Base-by-base conservation (phyloP, 1,140 invertebrate species). In the Copidosoma floridanum region DNA sequence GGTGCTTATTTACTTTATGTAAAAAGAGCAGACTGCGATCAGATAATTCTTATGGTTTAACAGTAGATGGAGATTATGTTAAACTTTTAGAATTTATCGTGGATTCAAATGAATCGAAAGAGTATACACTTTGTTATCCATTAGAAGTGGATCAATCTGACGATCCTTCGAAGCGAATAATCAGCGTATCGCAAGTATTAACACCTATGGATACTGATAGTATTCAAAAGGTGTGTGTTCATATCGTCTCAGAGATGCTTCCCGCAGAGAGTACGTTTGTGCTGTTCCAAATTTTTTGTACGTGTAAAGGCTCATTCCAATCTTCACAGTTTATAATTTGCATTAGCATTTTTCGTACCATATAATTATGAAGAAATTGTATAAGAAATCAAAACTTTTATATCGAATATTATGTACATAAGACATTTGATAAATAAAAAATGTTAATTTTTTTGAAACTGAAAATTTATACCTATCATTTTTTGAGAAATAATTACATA, bases 1-100 rank as follows among this genome's bases (percentile, higher is more conserved):
- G 21, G 48, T 35, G 47, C 54, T 23, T 46, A 26, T 61, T 59
- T 66, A 38, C 51, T 48, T 55, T 43, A 1, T 53, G 35, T 24
- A 32, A 44, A 18, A 60, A 53, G 54, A 46, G 24, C 27, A 60
- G 51, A 29, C 41, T 44, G n/a, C 48, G 61, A 12, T 63, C 61
- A 44, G 55, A 66, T 51, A 66, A 35, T 40, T 63, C 61, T 12
- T 63, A 43, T 47, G 65, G 57, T n/a, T 35, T 57, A 46, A 32
- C 60, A 1, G 18, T 3, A 3, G 56, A 63, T 57, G 61, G 57
- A 23, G n/a, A 27, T 5, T 66, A 38, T 47, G 37, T 63, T 3
- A 47, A 61, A 52, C 43, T 66, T 16, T 2, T 61, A 53, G 47
- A 63, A 44, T 66, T 66, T 44, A 27, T 66, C 40, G 61, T 66